Conservation (phyloP, 1,140 invertebrate species). For the Halictus rubicundus region DNA sequence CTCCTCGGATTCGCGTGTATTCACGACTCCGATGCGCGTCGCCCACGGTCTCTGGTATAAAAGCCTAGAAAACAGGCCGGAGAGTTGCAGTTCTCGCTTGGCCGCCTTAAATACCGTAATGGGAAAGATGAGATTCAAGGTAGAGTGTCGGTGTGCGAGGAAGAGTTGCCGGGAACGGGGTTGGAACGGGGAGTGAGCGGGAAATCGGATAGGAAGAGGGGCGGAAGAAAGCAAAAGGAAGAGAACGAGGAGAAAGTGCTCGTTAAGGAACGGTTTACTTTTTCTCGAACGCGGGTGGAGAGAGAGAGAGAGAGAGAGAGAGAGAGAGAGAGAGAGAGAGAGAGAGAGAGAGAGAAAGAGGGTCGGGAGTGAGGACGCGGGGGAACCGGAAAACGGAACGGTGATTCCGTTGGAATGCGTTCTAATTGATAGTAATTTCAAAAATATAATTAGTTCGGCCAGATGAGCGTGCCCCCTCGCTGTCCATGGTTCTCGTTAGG, state of each 20-base stretch:
- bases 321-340: background rate
- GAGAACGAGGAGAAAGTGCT: slow-evolving; percentile 7
- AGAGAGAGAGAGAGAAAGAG: background rate
- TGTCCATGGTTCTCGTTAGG: background rate
- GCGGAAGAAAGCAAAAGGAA: background rate
- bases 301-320: background rate
- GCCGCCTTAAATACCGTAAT: slow-evolving; percentile 71
- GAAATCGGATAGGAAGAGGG: background rate
- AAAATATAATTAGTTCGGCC: slow-evolving; percentile 21
- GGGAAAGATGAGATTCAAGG: slow-evolving; percentile 74
- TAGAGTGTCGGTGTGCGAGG: slow-evolving; percentile 55
- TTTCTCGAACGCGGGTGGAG: background rate
- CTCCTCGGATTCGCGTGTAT: slow-evolving; percentile 26
- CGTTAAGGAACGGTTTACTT: background rate
- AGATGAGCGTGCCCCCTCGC: background rate
- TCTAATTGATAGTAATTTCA: slow-evolving; percentile 30
- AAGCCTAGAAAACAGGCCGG: slow-evolving; percentile 72
- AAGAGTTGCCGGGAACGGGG: too few species aligned
- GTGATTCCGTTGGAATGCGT: too few species aligned
- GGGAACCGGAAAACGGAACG: background rate
- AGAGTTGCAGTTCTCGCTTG: slow-evolving; percentile 76
- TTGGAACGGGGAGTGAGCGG: background rate
- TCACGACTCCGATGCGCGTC: slow-evolving; percentile 21
- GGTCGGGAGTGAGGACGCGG: too few species aligned
- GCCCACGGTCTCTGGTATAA: slow-evolving; percentile 67